Conservation (phyloP, 1,140 invertebrate genomes). For the Zelostemma sp. region DNA sequence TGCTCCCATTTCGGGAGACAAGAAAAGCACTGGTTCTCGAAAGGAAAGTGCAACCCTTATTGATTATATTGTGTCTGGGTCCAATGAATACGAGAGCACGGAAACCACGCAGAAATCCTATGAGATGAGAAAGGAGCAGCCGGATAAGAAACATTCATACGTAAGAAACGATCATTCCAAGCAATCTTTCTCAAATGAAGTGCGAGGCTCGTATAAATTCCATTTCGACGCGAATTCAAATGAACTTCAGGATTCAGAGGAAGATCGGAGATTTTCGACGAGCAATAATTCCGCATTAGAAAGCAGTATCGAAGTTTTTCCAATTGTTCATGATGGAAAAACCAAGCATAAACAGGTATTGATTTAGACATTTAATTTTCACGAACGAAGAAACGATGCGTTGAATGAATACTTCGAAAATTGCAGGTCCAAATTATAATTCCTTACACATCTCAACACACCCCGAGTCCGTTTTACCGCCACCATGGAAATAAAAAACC, state of each 20-base stretch:
- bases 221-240: conserved; percentile 9
- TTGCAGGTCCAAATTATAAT: conserved; percentile 81
- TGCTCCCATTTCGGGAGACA: conserved; percentile 10
- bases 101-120: conserved; percentile 10
- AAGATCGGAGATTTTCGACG: conserved; percentile 18
- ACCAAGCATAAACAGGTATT: not conserved
- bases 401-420: too few relatives aligned
- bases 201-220: not conserved
- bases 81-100: conserved; percentile 25
- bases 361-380: not conserved
- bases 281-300: conserved; percentile 29
- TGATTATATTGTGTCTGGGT: conserved; percentile 50
- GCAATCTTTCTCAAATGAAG: conserved; percentile 13
- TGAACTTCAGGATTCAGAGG: conserved; percentile 30
- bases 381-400: not conserved
- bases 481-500: conserved; percentile 52
- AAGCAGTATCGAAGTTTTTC: conserved; percentile 21
- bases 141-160: conserved; percentile 1
- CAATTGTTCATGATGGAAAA: conserved; percentile 7
- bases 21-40: conserved; percentile 18
- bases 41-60: conserved; percentile 31
- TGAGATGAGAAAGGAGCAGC: conserved; percentile 9
- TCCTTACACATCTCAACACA: conserved; percentile 78
- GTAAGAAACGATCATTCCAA: not conserved
- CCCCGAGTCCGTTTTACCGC: conserved; percentile 71